These are phyloP conservation scores for Cisticola juncidis DNA, from an alignment of 2,113 vertebrate genomes.

Conservation along the genomic window DNA sequence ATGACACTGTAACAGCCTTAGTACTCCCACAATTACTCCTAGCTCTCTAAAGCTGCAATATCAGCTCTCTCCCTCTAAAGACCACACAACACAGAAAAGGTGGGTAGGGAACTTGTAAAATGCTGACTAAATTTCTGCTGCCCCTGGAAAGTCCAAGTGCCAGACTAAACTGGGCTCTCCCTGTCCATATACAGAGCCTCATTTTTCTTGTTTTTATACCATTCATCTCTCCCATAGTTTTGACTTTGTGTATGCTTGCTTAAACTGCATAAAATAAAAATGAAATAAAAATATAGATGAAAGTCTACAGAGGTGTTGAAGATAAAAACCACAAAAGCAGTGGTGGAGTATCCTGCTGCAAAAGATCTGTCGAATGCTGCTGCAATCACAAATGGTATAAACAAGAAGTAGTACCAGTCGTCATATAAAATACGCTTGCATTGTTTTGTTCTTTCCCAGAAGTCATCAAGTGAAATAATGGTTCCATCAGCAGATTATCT, in stretches of 20 bases:
- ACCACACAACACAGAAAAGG: neutral
- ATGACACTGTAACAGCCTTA: neutral
- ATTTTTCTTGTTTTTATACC: neutral
- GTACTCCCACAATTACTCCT: neutral
- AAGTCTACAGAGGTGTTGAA: neutral
- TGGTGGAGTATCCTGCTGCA: neutral
- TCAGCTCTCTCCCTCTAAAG: neutral
- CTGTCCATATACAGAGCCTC: neutral
- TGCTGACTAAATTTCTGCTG: neutral
- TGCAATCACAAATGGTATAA: neutral
- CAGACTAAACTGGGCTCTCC: neutral
- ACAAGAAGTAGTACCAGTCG: neutral
- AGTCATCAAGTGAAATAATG: neutral
- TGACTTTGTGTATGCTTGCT: neutral
- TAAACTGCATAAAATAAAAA: neutral
- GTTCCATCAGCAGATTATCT: neutral
- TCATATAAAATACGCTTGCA: neutral
- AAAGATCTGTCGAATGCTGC: neutral
- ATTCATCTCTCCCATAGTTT: neutral
- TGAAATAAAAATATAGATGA: neutral
- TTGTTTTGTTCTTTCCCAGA: slow-evolving; percentile 1
- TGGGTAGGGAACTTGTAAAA: neutral
- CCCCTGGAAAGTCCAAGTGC: neutral
- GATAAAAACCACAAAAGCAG: neutral
- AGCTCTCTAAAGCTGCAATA: neutral